These are phyloP conservation scores for Tipula lateralis DNA, from an alignment of 2,888 invertebrate species.

Conservation along the genomic window DNA sequence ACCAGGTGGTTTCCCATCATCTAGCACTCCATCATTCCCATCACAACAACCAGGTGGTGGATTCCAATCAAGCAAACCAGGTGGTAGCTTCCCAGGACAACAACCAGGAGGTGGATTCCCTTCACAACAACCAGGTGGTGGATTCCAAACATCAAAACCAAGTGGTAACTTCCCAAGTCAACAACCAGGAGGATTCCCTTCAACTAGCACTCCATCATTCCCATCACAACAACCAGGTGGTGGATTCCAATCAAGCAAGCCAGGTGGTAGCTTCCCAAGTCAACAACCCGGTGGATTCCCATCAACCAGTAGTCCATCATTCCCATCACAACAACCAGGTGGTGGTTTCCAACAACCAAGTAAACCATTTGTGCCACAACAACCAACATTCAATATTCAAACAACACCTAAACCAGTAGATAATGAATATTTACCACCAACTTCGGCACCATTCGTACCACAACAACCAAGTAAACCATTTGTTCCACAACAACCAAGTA, in stretches of 20 bases:
- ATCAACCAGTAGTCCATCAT: neutral
- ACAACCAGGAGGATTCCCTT: neutral
- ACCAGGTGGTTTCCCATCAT: neutral
- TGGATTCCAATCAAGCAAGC: neutral
- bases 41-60: neutral
- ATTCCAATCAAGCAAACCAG: neutral
- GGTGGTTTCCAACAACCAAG: neutral
- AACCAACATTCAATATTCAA: neutral
- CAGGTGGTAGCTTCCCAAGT: too few relatives aligned
- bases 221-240: neutral
- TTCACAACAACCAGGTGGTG: neutral
- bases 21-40: neutral
- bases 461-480: conserved; percentile 32
- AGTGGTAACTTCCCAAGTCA: neutral
- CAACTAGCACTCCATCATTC: neutral
- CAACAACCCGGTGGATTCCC: neutral
- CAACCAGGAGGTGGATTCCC: neutral
- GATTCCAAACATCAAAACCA: neutral
- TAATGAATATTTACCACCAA: neutral
- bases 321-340: neutral
- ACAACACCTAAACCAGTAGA: neutral
- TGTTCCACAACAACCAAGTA: neutral
- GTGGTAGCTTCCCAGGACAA: neutral
- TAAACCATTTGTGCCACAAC: neutral
- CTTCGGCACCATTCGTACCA: conserved; percentile 32